These are phyloP conservation scores for Carettochelys insculpta DNA, from an alignment of 2,113 vertebrate genomes.

Conservation along the genomic window DNA sequence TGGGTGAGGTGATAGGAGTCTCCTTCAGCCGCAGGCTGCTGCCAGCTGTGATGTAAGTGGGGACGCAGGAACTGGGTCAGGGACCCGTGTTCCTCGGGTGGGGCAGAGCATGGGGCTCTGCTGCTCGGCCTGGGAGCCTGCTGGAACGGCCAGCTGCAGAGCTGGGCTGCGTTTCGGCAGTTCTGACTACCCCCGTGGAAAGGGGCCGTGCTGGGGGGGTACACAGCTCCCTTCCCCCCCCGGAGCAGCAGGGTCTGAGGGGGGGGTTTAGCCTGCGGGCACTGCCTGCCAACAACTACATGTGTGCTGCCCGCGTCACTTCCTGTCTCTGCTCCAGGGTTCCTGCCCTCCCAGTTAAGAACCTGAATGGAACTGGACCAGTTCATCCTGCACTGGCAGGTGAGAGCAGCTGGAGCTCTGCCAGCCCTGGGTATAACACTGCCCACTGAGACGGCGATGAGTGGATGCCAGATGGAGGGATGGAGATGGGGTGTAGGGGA, in stretches of 20 bases:
- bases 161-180: too few relatives aligned
- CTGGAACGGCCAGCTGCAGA: too few relatives aligned
- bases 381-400: conserved; percentile 95
- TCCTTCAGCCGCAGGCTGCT: background rate
- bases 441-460: background rate
- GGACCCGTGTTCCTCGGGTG: too few relatives aligned
- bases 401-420: conserved; percentile 42
- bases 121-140: too few relatives aligned
- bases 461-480: background rate
- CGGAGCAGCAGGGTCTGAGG: background rate
- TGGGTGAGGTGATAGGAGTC: background rate
- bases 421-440: background rate
- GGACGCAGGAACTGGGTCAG: background rate
- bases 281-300: background rate
- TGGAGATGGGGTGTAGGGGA: too few relatives aligned
- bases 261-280: background rate
- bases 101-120: too few relatives aligned
- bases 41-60: background rate
- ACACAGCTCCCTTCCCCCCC: too few relatives aligned
- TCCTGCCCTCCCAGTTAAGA: conserved; percentile 96
- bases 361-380: conserved; percentile 91
- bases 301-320: background rate
- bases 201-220: background rate
- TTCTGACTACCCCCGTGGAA: background rate
- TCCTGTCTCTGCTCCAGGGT: conserved; percentile 76